Conservation (phyloP, 2,797 vertebrate genomes). For the Coregonus suidteri region DNA sequence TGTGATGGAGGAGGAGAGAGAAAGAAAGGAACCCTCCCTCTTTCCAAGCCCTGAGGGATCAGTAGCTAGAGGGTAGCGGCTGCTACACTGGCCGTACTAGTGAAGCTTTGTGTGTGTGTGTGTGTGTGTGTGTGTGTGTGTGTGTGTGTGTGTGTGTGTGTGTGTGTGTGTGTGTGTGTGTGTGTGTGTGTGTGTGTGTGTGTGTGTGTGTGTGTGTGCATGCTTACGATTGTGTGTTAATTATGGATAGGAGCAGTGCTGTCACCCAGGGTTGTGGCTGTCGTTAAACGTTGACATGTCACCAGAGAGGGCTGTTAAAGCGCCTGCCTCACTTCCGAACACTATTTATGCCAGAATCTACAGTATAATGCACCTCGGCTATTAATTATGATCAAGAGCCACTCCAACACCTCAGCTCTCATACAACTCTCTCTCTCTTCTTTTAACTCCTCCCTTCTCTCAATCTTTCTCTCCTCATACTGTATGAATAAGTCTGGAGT, state of each 20-base stretch:
- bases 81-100: slow-evolving; percentile 76
- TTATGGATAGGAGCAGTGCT: slow-evolving; percentile 87
- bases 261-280: slow-evolving; percentile 78
- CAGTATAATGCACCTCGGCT: slow-evolving; percentile 78
- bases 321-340: slow-evolving; percentile 75
- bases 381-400: slow-evolving; percentile 75
- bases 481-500: neutral
- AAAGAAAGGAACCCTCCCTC: slow-evolving; percentile 61
- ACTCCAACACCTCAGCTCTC: slow-evolving; percentile 1
- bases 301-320: slow-evolving; percentile 80
- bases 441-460: neutral
- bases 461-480: neutral
- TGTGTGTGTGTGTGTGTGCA: too few relatives aligned
- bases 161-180: too few relatives aligned
- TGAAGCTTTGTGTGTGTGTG: slow-evolving; percentile 50
- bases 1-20: slow-evolving; percentile 43
- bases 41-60: slow-evolving; percentile 76
- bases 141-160: too few relatives aligned
- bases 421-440: too few relatives aligned
- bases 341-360: slow-evolving; percentile 84
- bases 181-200: too few relatives aligned
- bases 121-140: too few relatives aligned
- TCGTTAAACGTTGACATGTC: slow-evolving; percentile 79
- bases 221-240: slow-evolving; percentile 70
- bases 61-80: slow-evolving; percentile 79